Base-by-base conservation (phyloP, 2,888 invertebrate genomes). In the Dynastes tityus region DNA sequence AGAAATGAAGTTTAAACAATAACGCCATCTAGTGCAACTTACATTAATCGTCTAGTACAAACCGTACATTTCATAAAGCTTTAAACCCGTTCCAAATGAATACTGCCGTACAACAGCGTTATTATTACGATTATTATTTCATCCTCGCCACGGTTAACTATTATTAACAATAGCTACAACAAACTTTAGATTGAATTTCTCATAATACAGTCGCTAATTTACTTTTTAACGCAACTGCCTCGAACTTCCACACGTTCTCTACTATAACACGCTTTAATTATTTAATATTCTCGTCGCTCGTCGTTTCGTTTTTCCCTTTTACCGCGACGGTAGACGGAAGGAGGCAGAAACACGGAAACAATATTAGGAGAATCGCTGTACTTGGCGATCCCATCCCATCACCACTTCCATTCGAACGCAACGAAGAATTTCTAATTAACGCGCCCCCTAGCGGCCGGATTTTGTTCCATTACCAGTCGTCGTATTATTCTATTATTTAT, bases 371-470 rank as follows among this genome's bases (percentile, higher is more conserved):
- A 8, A 61, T 61, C 27, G 27, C 61, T 22, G 61, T 16, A 45
- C 45, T 45, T 45, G 8, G 45, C 11, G 45, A 45, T 45, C 45
- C 45, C 45, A 8, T 45, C 45, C 45, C 11, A 11, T 11, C 45
- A 13, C 13, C 16, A 9, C 61, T 2, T 5, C 27, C 22, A 61
- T 61, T 61, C 29, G 61, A 27, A 61, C 29, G 61, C 27, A 61
- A 22, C 27, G 61, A 27, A 61, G 61, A 61, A 61, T 61, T 61
- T 61, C 61, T 61, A 61, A 61, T 61, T 61, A 61, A 29, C 27
- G 61, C 29, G 11, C 29, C 61, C 22, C 22, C 61, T 29, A 27
- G 22, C 61, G 61, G 22, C 27, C 22, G 27, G 61, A 61, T 61
- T 27, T 61, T 61, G 22, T 61, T 61, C 61, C 61, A 11, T 61